Base-by-base conservation (phyloP, 2,797 vertebrate species). In the Gallinago solitaria region DNA sequence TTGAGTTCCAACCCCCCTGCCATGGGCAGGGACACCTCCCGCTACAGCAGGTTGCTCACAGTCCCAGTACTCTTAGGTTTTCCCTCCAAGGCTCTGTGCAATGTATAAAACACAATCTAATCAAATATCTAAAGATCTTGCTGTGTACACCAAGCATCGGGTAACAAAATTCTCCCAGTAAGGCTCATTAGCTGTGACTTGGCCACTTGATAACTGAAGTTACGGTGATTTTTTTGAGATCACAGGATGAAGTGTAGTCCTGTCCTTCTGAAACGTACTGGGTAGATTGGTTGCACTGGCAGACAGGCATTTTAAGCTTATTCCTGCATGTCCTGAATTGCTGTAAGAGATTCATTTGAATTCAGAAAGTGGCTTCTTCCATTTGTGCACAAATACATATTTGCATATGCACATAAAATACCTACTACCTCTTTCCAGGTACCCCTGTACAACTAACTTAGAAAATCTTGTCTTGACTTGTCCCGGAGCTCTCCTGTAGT, bases 371-470 rank as follows among this genome's bases (percentile, higher is more conserved):
- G 25, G 51, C 24, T 83, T 4, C 0, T 69, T 65, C 68, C 60
- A 23, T 41, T 87, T 88, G n/a, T 39, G 73, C 80, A 60, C 60
- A 81, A 41, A 56, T 14, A 73, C 24, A 1, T 28, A 19, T 25
- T 45, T 59, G 30, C 0, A 0, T 16, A n/a, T 14, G 51, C 61
- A 70, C 70, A 32, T 6, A 11, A 76, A 63, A 33, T 3, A 41
- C 20, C 77, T 39, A 25, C 61, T 12, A 30, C 24, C 18, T 24
- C 6, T 28, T 84, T 56, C 54, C 79, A 89, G 70, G 48, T 50
- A 37, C 27, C 13, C 20, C 28, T 20, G 41, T 60, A n/a, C 5
- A 32, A 63, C 24, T 50, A 60, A 65, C 50, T 69, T 11, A 2
- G 12, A 68, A 51, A 90, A 65, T 14, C 69, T 16, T 5, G 12